These are phyloP conservation scores for Smithornis capensis DNA, from an alignment of 2,113 vertebrate species.

Conservation along the genomic window DNA sequence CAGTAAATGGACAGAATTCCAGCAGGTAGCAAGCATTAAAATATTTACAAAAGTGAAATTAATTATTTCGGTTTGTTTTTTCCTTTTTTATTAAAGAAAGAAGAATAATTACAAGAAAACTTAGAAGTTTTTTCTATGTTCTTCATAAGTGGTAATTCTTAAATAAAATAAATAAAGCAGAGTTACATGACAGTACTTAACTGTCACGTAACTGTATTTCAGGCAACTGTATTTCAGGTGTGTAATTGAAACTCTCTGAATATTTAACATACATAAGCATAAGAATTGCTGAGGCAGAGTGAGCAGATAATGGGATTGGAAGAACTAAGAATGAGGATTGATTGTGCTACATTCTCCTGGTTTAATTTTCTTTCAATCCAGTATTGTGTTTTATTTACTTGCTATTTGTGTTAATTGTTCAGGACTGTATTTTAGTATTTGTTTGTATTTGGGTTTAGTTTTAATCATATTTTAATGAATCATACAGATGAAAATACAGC, in stretches of 20 bases:
- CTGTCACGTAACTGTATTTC: background rate
- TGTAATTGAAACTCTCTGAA: background rate
- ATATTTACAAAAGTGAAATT: background rate
- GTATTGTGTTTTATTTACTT: background rate
- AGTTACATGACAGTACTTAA: background rate
- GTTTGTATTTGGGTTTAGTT: background rate
- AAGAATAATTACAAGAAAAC: background rate
- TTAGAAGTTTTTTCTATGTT: background rate
- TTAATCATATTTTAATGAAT: background rate
- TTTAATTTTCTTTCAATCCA: background rate
- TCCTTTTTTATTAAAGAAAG: background rate
- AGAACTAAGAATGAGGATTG: background rate
- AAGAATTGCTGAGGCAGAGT: background rate
- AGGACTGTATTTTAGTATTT: background rate
- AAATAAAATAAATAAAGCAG: background rate
- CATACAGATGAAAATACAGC: background rate
- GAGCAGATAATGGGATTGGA: background rate
- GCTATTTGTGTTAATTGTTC: background rate
- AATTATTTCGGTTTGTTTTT: background rate
- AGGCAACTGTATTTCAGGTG: background rate
- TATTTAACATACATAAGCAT: background rate
- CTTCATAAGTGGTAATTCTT: background rate
- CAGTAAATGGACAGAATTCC: background rate
- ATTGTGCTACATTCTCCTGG: background rate
- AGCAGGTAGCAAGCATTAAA: background rate